A percentile compares a stretch with the other conserved stretches of the same genome.
phyloP scores from a whole-genome alignment of 2,797 vertebrate genomes.

The Acrossocheilus fasciatus region DNA sequence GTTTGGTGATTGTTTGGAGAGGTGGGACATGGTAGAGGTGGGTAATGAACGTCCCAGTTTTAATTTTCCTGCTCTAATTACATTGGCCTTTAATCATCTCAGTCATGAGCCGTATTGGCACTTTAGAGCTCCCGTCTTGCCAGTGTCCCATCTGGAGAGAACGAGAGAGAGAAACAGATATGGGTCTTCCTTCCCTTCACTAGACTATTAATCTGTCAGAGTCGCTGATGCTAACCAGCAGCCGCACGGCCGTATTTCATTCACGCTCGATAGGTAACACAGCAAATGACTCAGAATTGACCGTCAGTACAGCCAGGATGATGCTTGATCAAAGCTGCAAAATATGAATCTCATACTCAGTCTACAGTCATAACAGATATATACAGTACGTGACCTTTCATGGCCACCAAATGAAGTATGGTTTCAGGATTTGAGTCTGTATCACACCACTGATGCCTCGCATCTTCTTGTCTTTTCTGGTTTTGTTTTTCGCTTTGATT shows the following conservation, averaged over 20 bases:
- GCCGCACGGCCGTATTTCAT: constrained; percentile 31
- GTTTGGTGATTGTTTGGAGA: constrained; percentile 54
- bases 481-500: not conserved
- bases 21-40: constrained; percentile 77
- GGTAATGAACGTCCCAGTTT: constrained; percentile 86
- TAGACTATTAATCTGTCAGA: constrained; percentile 59
- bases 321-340: not conserved
- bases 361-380: not conserved
- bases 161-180: constrained; percentile 35
- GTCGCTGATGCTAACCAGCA: constrained; percentile 52
- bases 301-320: constrained; percentile 13
- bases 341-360: constrained; percentile 4
- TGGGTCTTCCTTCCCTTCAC: constrained; percentile 22
- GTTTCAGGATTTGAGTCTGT: not conserved
- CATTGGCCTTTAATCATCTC: constrained; percentile 95
- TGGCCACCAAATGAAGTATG: not conserved
- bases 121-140: constrained; percentile 84
- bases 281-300: constrained; percentile 34
- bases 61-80: constrained; percentile 92
- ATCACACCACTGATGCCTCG: not conserved
- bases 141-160: constrained; percentile 84
- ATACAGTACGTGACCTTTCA: not conserved
- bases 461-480: not conserved
- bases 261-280: constrained; percentile 36
- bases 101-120: constrained; percentile 90